Evolutionary conservation across 2,888 invertebrate genomes (phyloP).

Genomic region (Ornithoptera priamus): DNA sequence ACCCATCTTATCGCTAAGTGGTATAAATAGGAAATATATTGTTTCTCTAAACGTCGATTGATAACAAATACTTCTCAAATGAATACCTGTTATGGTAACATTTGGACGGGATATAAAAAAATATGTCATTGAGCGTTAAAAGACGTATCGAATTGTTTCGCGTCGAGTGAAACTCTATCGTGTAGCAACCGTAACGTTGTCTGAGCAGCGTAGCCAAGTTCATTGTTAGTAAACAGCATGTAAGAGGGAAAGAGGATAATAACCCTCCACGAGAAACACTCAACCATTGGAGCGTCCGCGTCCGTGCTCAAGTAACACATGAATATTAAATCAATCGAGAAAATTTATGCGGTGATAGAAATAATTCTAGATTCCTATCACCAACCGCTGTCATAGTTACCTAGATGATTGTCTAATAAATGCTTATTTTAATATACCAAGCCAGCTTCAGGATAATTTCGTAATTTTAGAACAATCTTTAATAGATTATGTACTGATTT

Average conservation of each 20-base stretch:
- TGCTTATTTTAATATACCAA: no score
- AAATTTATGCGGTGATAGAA: slow-evolving; percentile 3
- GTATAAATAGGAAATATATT: no score
- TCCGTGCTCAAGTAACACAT: slow-evolving; percentile 1
- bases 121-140: no score
- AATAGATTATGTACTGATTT: no score
- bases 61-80: no score
- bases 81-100: no score
- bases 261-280: slow-evolving; percentile 11
- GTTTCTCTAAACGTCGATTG: no score
- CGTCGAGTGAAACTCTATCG: slow-evolving; percentile 2
- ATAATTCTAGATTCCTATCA: slow-evolving; percentile 3
- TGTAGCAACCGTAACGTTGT: background rate
- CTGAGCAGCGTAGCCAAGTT: background rate
- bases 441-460: no score
- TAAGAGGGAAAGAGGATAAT: slow-evolving; percentile 16
- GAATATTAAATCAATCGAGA: slow-evolving; percentile 4
- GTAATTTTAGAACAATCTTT: no score
- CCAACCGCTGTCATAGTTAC: background rate
- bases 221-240: slow-evolving; percentile 14
- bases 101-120: no score
- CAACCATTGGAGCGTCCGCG: background rate
- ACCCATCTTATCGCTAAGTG: no score
- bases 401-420: no score
- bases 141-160: background rate